phyloP scores from a whole-genome alignment of 2,797 vertebrate genomes.

The Sarcoramphus papa region DNA sequence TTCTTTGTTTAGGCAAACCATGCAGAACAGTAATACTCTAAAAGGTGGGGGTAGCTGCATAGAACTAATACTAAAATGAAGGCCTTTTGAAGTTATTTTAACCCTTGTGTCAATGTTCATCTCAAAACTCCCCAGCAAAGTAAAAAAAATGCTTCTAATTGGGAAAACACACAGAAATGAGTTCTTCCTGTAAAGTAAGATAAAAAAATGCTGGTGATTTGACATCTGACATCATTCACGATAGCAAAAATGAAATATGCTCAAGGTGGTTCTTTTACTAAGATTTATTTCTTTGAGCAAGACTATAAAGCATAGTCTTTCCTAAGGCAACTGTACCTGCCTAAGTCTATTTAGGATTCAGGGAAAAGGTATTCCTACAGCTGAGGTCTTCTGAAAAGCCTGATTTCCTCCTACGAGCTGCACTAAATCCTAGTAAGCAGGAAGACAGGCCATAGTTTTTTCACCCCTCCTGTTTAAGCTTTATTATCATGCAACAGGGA shows the following conservation, averaged over 20 bases:
- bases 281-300: conserved; percentile 6
- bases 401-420: neutral
- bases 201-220: neutral
- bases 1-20: neutral
- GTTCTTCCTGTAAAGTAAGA: neutral
- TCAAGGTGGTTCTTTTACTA: neutral
- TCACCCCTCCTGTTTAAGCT: neutral
- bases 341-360: neutral
- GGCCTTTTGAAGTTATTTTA: neutral
- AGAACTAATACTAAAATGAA: neutral
- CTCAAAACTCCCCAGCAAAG: neutral
- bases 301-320: neutral
- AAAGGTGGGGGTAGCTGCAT: neutral
- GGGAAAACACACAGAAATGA: neutral
- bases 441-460: neutral
- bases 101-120: neutral
- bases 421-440: neutral
- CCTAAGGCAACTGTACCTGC: neutral
- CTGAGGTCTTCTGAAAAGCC: neutral
- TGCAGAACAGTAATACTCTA: neutral
- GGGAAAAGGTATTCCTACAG: neutral
- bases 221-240: neutral
- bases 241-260: neutral
- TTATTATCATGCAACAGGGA: neutral
- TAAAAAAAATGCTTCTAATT: neutral